phyloP scores from a whole-genome alignment of 2,888 invertebrate species.

The Acronicta alni region DNA sequence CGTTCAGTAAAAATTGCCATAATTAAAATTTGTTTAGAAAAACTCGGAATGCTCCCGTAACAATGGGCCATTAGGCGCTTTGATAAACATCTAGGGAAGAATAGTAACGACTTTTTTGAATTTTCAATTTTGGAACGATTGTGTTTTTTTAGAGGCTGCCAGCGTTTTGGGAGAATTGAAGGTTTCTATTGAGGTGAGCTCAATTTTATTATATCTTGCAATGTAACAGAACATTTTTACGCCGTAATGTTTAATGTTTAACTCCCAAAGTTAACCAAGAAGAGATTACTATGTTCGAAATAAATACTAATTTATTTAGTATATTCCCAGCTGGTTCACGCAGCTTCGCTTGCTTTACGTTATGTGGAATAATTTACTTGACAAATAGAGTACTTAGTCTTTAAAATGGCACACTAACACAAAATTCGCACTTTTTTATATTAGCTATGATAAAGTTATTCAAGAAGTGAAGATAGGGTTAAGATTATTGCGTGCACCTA shows the following conservation, averaged over 20 bases:
- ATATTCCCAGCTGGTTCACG: no score
- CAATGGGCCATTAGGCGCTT: slow-evolving; percentile 86
- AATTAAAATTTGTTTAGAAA: slow-evolving; percentile 81
- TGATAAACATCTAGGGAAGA: slow-evolving; percentile 82
- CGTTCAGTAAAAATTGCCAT: slow-evolving; percentile 85
- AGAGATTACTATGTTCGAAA: no score
- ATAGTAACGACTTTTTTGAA: slow-evolving; percentile 60
- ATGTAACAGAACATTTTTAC: neutral
- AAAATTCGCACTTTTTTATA: no score
- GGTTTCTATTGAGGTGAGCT: neutral
- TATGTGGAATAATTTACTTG: no score
- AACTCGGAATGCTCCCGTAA: slow-evolving; percentile 71
- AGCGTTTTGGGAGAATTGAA: slow-evolving; percentile 24
- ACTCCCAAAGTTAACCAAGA: neutral
- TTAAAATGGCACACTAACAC: no score
- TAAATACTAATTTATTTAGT: no score
- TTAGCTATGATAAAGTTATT: no score
- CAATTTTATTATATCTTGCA: neutral
- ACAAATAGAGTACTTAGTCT: no score
- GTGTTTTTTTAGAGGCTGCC: slow-evolving; percentile 38
- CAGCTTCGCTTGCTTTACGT: no score
- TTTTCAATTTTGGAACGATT: slow-evolving; percentile 51
- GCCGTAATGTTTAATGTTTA: no score
- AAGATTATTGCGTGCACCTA: no score
- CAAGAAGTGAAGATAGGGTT: no score